Percentiles rank a stretch among this genome's conserved stretches.
These are phyloP conservation scores for Plestiodon gilberti DNA, from an alignment of 2,113 vertebrate genomes.

Conservation along the genomic window DNA sequence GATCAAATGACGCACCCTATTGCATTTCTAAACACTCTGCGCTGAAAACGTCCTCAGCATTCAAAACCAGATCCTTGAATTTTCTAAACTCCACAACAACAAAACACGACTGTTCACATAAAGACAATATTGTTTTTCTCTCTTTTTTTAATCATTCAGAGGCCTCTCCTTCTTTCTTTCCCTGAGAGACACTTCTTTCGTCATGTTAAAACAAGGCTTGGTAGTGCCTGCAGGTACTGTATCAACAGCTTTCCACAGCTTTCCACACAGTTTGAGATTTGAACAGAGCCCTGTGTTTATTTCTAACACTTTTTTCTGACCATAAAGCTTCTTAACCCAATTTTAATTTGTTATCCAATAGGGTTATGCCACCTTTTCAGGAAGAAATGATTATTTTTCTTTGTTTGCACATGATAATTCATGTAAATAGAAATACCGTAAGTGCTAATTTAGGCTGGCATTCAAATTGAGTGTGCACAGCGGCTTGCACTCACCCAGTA, in stretches of 20 bases:
- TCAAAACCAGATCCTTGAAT: neutral
- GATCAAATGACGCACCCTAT: neutral
- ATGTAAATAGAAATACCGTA: neutral
- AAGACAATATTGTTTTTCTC: neutral
- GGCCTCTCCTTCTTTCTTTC: neutral
- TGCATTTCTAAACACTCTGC: neutral
- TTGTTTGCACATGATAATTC: slow-evolving; percentile 1
- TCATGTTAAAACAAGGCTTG: slow-evolving; percentile 22
- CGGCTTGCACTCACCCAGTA: too few relatives aligned
- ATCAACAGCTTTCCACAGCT: too few relatives aligned
- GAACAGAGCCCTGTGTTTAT: neutral
- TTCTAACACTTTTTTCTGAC: neutral
- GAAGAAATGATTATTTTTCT: neutral
- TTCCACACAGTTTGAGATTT: neutral
- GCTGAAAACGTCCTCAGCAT: neutral
- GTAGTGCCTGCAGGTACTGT: neutral
- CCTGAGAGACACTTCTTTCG: slow-evolving; percentile 8
- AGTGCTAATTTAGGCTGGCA: neutral
- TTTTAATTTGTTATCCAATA: neutral
- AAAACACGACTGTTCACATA: slow-evolving; percentile 8
- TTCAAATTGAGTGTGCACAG: neutral
- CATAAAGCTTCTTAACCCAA: neutral
- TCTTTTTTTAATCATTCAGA: slow-evolving; percentile 10
- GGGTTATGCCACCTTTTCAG: neutral
- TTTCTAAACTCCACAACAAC: slow-evolving; percentile 10